Percentiles rank a stretch among this genome's conserved stretches.
Conservation (phyloP, 2,888 invertebrate genomes). For the Emesis castigata region DNA sequence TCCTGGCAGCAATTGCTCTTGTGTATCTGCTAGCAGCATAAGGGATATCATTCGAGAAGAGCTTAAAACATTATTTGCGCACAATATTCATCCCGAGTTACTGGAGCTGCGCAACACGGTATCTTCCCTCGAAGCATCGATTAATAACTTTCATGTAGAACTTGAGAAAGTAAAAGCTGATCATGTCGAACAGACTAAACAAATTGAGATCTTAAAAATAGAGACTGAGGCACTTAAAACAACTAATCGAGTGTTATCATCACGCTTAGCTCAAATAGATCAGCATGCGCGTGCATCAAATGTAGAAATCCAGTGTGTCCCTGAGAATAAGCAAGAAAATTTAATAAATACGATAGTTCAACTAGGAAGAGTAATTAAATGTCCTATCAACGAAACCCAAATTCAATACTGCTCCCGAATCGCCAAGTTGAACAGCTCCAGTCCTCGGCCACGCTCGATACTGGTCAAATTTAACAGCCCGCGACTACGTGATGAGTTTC, state of each 20-base stretch:
- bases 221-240: background rate
- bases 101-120: background rate
- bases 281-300: no score
- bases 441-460: no score
- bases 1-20: constrained; percentile 1
- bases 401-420: no score
- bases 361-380: no score
- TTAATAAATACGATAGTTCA: no score
- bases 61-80: background rate
- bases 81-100: background rate
- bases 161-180: background rate
- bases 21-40: background rate
- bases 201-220: background rate
- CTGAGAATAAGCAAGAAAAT: no score
- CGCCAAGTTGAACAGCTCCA: no score
- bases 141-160: background rate
- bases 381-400: no score
- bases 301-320: no score
- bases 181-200: background rate
- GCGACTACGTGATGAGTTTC: no score
- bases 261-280: background rate
- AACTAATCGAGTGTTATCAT: background rate
- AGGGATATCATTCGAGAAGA: background rate
- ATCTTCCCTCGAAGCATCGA: background rate
- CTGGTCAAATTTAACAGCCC: no score